These are phyloP conservation scores for Drosophila parabipectinata DNA, from an alignment of 1,140 invertebrate genomes.

Conservation along the genomic window DNA sequence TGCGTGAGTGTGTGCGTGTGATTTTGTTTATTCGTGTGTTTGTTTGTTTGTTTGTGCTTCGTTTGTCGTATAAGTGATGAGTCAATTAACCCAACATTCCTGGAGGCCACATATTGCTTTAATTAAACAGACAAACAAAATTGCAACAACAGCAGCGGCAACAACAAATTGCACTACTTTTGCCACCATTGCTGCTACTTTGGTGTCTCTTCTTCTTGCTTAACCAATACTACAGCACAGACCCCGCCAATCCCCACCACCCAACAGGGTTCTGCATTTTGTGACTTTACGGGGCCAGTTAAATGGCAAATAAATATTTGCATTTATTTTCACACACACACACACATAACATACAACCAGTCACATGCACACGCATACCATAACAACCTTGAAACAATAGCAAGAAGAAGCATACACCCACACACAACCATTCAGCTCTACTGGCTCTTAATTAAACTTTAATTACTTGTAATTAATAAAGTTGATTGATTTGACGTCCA, in stretches of 20 bases:
- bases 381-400: slow-evolving; percentile 69
- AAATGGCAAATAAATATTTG: slow-evolving; percentile 74
- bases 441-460: slow-evolving; percentile 74
- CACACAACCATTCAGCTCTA: background rate
- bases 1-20: slow-evolving; percentile 19
- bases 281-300: slow-evolving; percentile 56
- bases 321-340: slow-evolving; percentile 47
- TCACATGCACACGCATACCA: slow-evolving; percentile 26
- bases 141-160: slow-evolving; percentile 45
- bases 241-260: background rate
- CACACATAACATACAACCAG: slow-evolving; percentile 13
- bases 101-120: slow-evolving; percentile 81
- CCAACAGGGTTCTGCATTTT: background rate
- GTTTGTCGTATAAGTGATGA: slow-evolving; percentile 82
- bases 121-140: slow-evolving; percentile 81
- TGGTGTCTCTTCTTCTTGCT: slow-evolving; percentile 8
- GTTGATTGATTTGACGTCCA: slow-evolving; percentile 62
- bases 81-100: slow-evolving; percentile 82
- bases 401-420: slow-evolving; percentile 10
- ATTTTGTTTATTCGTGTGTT: slow-evolving; percentile 43
- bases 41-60: slow-evolving; percentile 77
- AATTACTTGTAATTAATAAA: slow-evolving; percentile 80
- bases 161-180: slow-evolving; percentile 59
- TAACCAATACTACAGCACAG: background rate
- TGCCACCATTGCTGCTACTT: slow-evolving; percentile 33